phyloP scores from a whole-genome alignment of 2,113 vertebrate genomes.

The Leptobrachium leishanense region DNA sequence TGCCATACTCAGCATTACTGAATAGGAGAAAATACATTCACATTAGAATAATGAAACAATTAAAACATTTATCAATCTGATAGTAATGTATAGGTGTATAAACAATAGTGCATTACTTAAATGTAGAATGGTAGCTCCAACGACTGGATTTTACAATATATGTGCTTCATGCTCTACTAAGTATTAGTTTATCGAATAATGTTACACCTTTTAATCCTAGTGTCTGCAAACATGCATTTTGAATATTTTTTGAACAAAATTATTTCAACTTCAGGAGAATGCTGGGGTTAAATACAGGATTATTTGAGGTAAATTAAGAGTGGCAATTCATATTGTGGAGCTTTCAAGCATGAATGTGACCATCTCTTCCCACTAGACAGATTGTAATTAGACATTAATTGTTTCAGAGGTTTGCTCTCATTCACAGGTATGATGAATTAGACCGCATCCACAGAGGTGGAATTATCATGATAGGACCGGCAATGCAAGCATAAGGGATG shows the following conservation, averaged over 20 bases:
- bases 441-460: conserved; percentile 5
- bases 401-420: not conserved
- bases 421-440: conserved; percentile 8
- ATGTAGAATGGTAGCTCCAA: too few species aligned
- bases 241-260: not conserved
- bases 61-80: too few species aligned
- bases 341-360: conserved; percentile 32
- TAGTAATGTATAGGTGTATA: too few species aligned
- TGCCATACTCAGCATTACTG: too few species aligned
- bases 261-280: not conserved
- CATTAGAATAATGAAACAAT: too few species aligned
- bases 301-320: conserved; percentile 20
- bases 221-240: not conserved
- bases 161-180: too few species aligned
- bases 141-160: too few species aligned
- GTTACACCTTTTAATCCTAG: too few species aligned
- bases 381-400: conserved; percentile 30
- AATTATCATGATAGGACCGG: not conserved
- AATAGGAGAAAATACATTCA: too few species aligned
- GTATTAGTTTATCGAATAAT: too few species aligned
- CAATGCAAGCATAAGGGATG: not conserved
- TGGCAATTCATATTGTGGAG: conserved; percentile 7
- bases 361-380: conserved; percentile 25
- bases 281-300: conserved; percentile 3
- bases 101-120: too few species aligned